These are phyloP conservation scores for Doryteuthis pealeii DNA, from an alignment of 1,140 invertebrate genomes.

Conservation along the genomic window DNA sequence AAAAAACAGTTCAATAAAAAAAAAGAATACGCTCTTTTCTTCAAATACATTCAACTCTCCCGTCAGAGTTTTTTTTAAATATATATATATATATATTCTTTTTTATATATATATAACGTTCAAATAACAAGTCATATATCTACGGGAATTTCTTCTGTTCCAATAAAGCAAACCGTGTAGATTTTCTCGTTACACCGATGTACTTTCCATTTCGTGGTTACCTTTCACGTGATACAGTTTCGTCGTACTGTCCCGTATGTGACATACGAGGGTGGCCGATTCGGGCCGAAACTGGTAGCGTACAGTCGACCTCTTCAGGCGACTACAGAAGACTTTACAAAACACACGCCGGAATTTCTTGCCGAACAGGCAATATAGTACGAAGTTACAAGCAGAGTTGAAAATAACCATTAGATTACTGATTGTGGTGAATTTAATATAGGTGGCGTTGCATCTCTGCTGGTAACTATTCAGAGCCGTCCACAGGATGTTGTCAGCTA, in stretches of 20 bases:
- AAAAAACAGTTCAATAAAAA: background rate
- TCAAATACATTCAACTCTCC: too few species aligned
- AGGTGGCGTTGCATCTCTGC: constrained; percentile 63
- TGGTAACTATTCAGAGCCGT: constrained; percentile 61
- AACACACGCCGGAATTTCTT: constrained; percentile 92
- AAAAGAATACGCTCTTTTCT: too few species aligned
- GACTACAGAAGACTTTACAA: constrained; percentile 78
- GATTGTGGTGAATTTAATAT: constrained; percentile 66
- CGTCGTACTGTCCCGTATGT: constrained; percentile 20
- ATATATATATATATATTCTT: too few species aligned
- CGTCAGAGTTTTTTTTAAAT: too few species aligned
- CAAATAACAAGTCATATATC: background rate
- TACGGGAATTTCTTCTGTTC: background rate
- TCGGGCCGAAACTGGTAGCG: constrained; percentile 24
- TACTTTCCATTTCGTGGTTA: constrained; percentile 30
- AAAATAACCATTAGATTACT: constrained; percentile 72
- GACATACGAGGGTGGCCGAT: constrained; percentile 26
- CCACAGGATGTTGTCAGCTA: constrained; percentile 52
- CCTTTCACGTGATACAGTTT: constrained; percentile 13
- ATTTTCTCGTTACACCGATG: constrained; percentile 24
- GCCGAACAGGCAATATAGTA: constrained; percentile 86
- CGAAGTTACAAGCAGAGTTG: constrained; percentile 72
- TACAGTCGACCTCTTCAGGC: constrained; percentile 19
- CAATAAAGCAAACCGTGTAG: background rate
- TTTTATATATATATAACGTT: background rate